These are phyloP conservation scores for Bettongia penicillata DNA, from an alignment of 2,113 vertebrate species.

Conservation along the genomic window DNA sequence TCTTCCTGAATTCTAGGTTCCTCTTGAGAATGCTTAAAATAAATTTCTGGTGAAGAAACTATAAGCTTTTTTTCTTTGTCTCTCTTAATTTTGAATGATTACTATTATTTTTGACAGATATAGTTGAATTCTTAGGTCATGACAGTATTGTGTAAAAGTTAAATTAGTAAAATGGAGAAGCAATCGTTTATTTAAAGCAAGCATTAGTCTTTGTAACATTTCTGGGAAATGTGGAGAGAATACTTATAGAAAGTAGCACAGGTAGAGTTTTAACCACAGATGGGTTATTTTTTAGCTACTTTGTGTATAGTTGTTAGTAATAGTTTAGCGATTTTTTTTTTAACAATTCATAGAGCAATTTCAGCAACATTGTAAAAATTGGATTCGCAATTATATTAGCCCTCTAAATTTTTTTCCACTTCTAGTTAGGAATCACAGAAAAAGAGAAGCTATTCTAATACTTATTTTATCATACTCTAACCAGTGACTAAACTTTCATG, in stretches of 20 bases:
- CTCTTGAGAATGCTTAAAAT: background rate
- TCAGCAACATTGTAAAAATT: conserved; percentile 26
- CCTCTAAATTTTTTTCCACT: background rate
- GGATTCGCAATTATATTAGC: background rate
- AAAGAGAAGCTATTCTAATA: background rate
- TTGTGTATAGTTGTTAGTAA: background rate
- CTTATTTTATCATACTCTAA: background rate
- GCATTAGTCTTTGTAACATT: conserved; percentile 50
- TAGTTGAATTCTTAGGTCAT: conserved; percentile 59
- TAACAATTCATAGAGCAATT: background rate
- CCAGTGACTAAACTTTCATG: background rate
- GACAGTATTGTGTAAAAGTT: conserved; percentile 61
- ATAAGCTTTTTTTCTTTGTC: background rate
- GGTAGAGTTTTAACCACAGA: background rate
- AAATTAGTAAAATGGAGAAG: conserved; percentile 28
- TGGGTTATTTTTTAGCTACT: background rate
- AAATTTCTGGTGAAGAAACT: background rate
- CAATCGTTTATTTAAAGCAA: conserved; percentile 46
- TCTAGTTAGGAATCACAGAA: background rate
- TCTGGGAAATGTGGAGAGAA: conserved; percentile 30
- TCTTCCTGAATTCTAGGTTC: background rate
- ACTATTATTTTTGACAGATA: conserved; percentile 43
- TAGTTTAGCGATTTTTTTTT: background rate
- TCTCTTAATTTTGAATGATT: conserved; percentile 46
- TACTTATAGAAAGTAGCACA: conserved; percentile 29